Evolutionary conservation across 2,797 vertebrate species (phyloP).

Genomic region (Antrozous pallidus): DNA sequence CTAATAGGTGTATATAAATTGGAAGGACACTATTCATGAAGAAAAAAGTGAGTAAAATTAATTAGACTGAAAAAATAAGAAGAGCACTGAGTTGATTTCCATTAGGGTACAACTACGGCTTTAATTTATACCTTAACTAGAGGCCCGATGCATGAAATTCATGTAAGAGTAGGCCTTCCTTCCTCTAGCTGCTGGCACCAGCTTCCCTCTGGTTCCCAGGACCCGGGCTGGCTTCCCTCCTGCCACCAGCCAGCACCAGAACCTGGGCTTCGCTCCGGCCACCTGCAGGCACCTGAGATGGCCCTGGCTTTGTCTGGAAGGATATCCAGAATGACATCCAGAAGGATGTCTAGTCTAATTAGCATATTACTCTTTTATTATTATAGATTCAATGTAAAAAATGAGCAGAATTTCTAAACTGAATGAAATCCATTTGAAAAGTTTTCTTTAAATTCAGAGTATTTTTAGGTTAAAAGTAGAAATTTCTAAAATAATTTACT

Average conservation of each 20-base stretch:
- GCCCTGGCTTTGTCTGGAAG: too few species aligned
- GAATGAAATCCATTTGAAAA: not conserved
- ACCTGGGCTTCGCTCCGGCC: too few species aligned
- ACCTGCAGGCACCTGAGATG: too few species aligned
- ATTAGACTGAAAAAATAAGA: not conserved
- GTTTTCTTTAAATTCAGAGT: slow-evolving; percentile 6
- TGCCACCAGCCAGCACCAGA: too few species aligned
- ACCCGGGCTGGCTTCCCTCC: too few species aligned
- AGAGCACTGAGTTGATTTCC: not conserved
- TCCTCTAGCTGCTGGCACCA: too few species aligned
- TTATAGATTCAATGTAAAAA: not conserved
- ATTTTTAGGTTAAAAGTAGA: slow-evolving; percentile 13
- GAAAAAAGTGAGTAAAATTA: not conserved
- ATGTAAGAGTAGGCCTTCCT: too few species aligned
- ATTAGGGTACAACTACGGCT: not conserved
- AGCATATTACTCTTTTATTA: too few species aligned
- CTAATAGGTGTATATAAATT: not conserved
- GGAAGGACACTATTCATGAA: not conserved
- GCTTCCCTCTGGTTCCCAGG: too few species aligned
- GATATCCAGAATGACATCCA: too few species aligned
- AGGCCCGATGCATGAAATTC: too few species aligned
- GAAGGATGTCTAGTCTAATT: too few species aligned
- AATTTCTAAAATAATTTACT: slow-evolving; percentile 39
- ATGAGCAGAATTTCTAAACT: not conserved
- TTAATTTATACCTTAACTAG: not conserved